Evolutionary conservation across 2,888 invertebrate genomes (phyloP), one percentile per base, ranked within the genome.

Genomic region (Galeruca laticollis): DNA sequence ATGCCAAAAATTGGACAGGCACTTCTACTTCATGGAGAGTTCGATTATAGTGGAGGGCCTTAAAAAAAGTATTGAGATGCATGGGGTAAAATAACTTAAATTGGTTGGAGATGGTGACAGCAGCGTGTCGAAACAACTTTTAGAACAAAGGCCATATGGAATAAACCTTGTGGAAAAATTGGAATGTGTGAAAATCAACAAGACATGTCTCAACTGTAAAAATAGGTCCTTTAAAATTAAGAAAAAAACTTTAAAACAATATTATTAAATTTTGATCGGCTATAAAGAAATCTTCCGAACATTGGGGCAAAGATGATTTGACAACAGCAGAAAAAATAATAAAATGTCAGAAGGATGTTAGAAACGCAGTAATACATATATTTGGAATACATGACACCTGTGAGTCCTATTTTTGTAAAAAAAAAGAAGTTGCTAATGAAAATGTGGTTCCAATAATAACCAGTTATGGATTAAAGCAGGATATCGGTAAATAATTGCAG

Each of bases 61-160:
- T 68, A 68, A 73, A 57, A 31, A 62, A 54, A 80, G 80, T 61
- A 62, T 77, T 10, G 69, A 68, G 35, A 77, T 78, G 76, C 79
- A 82, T 73, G 75, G 76, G 40, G 5, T 83, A 6, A 77, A 77
- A 20, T 83, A 80, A 64, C 72, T 56, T 2, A 69, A 74, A 68
- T 68, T 82, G 35, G 75, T 83, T n/a, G 82, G 81, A 15, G 83
- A 82, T 73, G 82, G 83, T 13, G 84, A 84, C 69, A 79, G 80
- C 11, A 81, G 78, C 18, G 82, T 83, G 2, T 81, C 77, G 52
- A 71, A 74, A 47, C 75, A 74, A 74, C 75, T 82, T 6, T 13
- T 70, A 20, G 74, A 78, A 66, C 57, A 56, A 15, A 69, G 75
- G 21, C 73, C 77, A 2, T 82, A 83, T 71, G 72, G 75, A 0